Percentiles rank a stretch among this genome's conserved stretches.
These are phyloP conservation scores for Nasonovia ribisnigri DNA, from an alignment of 2,888 invertebrate genomes.

Conservation along the genomic window DNA sequence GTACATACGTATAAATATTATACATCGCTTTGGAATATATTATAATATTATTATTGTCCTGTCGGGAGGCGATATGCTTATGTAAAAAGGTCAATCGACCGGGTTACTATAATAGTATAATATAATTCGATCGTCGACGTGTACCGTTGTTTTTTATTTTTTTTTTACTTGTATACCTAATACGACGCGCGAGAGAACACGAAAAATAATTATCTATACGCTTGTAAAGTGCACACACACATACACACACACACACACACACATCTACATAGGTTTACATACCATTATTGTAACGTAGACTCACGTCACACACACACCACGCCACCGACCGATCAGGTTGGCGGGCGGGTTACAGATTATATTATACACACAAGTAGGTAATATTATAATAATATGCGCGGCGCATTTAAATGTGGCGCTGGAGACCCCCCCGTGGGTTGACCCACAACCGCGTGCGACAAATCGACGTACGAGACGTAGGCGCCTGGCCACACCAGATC, in stretches of 20 bases:
- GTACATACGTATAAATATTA: no score
- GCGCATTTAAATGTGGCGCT: neutral
- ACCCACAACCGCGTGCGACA: neutral
- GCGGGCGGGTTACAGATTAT: neutral
- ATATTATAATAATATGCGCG: neutral
- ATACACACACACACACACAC: neutral
- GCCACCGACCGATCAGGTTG: neutral
- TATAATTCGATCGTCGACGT: neutral
- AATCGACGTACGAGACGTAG: neutral
- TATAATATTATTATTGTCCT: conserved; percentile 19
- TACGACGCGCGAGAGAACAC: conserved; percentile 1
- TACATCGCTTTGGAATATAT: neutral
- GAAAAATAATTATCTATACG: conserved; percentile 37
- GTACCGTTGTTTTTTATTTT: conserved; percentile 9
- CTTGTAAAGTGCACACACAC: neutral
- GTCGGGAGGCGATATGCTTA: conserved; percentile 20
- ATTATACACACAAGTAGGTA: neutral
- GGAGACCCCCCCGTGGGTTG: neutral
- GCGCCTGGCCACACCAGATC: neutral
- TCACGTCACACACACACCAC: neutral
- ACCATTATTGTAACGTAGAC: neutral
- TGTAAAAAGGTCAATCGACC: conserved; percentile 48
- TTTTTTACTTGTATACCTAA: conserved; percentile 6
- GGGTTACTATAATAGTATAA: neutral
- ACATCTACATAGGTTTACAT: neutral